Base-by-base conservation (phyloP, 2,888 invertebrate species). In the Eulithis testata region DNA sequence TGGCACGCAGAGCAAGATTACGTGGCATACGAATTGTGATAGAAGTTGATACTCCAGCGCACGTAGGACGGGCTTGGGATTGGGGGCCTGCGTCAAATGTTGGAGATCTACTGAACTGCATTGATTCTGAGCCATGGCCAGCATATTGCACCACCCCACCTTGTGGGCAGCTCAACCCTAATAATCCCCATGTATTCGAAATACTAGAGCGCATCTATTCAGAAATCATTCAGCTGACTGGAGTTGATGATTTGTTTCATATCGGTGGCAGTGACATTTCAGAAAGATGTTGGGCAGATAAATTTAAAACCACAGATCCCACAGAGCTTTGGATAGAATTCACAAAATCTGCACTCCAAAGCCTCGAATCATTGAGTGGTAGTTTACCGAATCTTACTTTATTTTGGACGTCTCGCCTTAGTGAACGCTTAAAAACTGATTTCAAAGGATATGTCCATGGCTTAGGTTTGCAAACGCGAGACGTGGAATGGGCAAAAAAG, bases 31-130 rank as follows among this genome's bases (percentile, higher is more conserved):
- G 98, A 71, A 95, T 98, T 8, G 86, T 98, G 57, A 95, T 98
- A 0, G 98, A 98, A 89, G 95, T 98, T 60, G 97, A 98, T 88
- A 95, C 96, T 3, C 98, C 98, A 0, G 97, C 97, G 0, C 97
- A 97, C 83, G 95, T 96, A 0, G 96, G 96, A 1, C 95, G 95
- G 72, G 96, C 97, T 0, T 97, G 97, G 97, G 95, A 95, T 74
- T 97, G 96, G 96, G 96, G 95, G 14, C 93, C 94, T 0, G 89
- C 93, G 49, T 93, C 94, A 63, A 95, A 95, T 0, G 83, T 95
- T 52, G 96, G 96, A 5, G 95, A 96, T 59, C 82, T 97, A 54
- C 95, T 95, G 9, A 92, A 96, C 36, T 97, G 97, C 80, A 94
- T 96, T 3, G 96, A 96, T 78, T 94, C 95, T 70, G 94, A 95